Base-by-base conservation (phyloP, 1,140 invertebrate genomes). In the Pissodes strobi region DNA sequence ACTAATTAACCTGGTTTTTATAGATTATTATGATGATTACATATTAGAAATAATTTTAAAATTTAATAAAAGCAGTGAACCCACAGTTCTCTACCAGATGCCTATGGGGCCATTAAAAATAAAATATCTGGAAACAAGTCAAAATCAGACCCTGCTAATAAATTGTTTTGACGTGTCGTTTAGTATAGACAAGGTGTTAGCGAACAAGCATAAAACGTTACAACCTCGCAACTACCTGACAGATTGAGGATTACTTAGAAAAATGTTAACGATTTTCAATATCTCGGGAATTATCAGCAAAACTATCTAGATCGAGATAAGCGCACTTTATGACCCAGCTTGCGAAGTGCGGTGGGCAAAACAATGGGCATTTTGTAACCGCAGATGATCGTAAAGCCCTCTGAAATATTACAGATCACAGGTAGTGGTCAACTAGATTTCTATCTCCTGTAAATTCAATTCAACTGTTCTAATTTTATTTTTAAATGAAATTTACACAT, bases 341-440 rank as follows among this genome's bases (percentile, higher is more conserved):
- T 51, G 58, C 58, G 39, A 39, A 61, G 48, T 51, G 48, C 58
- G 43, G 58, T 61, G 48, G 58, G 34, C 58, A 51, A 61, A 61
- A 61, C 58, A 61, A 61, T 61, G 22, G 58, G 48, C 12, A 51
- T 61, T n/a, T 59, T 51, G 53, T 56, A 41, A 56, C 38, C 21
- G 37, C 19, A 56, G 53, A 56, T 23, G 37, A 56, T 25, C 37
- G 38, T 56, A 56, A 56, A 56, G 21, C 38, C 15, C 43, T 34
- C 12, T 38, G 38, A 41, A 56, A 41, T 56, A 53, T 56, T 56
- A 21, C 53, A 19, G 23, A 51, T 12, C 48, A 6, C 51, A 38
- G 51, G 27, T 53, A 38, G 51, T 25, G 23, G 46, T 49, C 43
- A 19, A 17, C 43, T 5, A 5, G 25, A 27, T 27, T 27, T 27